These are phyloP conservation scores for Odontophorus gujanensis DNA, from an alignment of 2,113 vertebrate genomes.

Conservation along the genomic window DNA sequence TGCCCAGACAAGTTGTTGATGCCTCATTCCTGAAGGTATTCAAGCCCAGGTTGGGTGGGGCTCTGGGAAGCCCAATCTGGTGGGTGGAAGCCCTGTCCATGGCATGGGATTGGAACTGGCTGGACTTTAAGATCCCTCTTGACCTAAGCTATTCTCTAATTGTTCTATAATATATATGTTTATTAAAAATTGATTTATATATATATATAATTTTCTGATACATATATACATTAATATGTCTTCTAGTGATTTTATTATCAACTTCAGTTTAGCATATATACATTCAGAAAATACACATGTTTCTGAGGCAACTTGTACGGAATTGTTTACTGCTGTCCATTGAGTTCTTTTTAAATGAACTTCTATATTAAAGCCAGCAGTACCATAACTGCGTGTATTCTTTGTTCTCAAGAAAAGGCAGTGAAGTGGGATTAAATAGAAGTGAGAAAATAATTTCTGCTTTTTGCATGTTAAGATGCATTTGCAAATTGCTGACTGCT, in stretches of 20 bases:
- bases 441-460: not conserved
- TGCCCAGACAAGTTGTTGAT: too few species aligned
- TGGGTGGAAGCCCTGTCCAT: too few species aligned
- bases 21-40: too few species aligned
- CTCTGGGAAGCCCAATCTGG: too few species aligned
- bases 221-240: not conserved
- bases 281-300: not conserved
- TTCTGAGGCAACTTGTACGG: not conserved
- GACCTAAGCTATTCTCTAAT: not conserved
- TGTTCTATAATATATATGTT: not conserved
- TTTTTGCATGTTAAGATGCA: not conserved
- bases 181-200: too few species aligned
- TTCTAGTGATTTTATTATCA: not conserved
- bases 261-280: not conserved
- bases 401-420: not conserved
- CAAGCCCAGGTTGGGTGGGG: too few species aligned
- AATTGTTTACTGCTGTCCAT: not conserved
- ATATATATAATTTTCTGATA: too few species aligned
- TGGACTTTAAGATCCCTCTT: too few species aligned
- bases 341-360: not conserved
- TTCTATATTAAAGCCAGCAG: not conserved
- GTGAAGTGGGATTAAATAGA: not conserved
- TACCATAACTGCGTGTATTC: not conserved
- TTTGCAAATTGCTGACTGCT: not conserved
- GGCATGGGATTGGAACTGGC: too few species aligned